Evolutionary conservation across 2,797 vertebrate genomes (phyloP), one percentile per base, ranked within the genome.

Genomic region (Agapornis canus): DNA sequence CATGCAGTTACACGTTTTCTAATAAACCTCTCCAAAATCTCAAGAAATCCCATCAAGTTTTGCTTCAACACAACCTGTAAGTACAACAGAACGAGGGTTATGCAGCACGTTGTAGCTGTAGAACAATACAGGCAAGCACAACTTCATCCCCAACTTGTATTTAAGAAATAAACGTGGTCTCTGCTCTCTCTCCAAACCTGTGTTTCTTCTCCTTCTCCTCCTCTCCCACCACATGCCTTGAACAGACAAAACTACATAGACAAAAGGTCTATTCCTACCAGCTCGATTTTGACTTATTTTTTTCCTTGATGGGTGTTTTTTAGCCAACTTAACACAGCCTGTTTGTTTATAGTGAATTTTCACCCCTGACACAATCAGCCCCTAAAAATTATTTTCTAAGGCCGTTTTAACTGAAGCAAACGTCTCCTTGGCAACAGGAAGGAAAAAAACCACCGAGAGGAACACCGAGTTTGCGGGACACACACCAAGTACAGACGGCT

Each of bases 401-500:
- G 37, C 72, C 13, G 19, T 32, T n/a, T 45, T 11, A 52, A 47
- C 27, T 0, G 9, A 47, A 63, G 57, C 26, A 42, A 93, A 25
- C 31, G 2, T 0, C 20, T 6, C 43, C 15, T 37, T 23, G 39
- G 49, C 43, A 63, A 49, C 3, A 31, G 40, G 51, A 48, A 23
- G 27, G 13, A 1, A 26, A 42, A 60, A 45, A n/a, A 27, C 10
- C 1, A 35, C 1, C 20, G 10, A 79, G 19, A 22, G 27, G 47
- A 31, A 1, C 42, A 8, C 47, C 3, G 7, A 45, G 29, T 11
- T 23, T 57, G n/a, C 2, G 2, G 42, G 3, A 19, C 18, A 0
- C 0, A 6, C 82, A 47, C 9, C 51, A 8, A 49, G 20, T 2
- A 13, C 31, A 43, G 48, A 6, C 2, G 56, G 5, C 19, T 5